A percentile compares a stretch with the other conserved stretches of the same genome.
phyloP scores from a whole-genome alignment of 2,888 invertebrate genomes.

The Melangyna quadrimaculata region DNA sequence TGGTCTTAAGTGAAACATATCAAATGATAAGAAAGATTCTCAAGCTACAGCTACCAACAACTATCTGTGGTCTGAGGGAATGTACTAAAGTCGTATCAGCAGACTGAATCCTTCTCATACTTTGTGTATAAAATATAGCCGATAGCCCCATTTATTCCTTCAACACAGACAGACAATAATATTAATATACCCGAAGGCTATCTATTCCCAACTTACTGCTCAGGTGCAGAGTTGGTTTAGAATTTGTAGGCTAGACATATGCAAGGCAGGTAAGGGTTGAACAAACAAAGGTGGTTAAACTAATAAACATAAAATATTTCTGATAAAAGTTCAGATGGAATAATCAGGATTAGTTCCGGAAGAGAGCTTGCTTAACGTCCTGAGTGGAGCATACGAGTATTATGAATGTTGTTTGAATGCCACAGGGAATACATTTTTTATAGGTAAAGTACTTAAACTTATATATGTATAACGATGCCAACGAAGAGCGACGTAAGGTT shows the following conservation, averaged over 20 bases:
- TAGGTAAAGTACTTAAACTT: neutral
- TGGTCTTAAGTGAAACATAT: neutral
- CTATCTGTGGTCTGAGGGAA: neutral
- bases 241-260: neutral
- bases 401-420: neutral
- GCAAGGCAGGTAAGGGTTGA: neutral
- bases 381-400: slow-evolving; percentile 21
- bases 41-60: slow-evolving; percentile 22
- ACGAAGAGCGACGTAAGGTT: neutral
- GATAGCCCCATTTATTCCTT: slow-evolving; percentile 2
- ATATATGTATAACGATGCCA: neutral
- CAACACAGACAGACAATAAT: slow-evolving; percentile 8
- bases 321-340: slow-evolving; percentile 20
- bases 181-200: neutral
- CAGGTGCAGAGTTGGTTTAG: neutral
- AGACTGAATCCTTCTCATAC: neutral
- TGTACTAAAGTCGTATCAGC: neutral
- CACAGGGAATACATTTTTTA: neutral
- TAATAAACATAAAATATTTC: slow-evolving; percentile 36
- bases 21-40: neutral
- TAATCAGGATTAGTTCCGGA: slow-evolving; percentile 54
- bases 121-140: neutral
- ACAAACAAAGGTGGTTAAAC: slow-evolving; percentile 6
- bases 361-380: slow-evolving; percentile 51
- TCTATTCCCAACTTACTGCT: slow-evolving; percentile 11